Base-by-base conservation (phyloP, 2,797 vertebrate genomes). In the Anguilla marmorata region DNA sequence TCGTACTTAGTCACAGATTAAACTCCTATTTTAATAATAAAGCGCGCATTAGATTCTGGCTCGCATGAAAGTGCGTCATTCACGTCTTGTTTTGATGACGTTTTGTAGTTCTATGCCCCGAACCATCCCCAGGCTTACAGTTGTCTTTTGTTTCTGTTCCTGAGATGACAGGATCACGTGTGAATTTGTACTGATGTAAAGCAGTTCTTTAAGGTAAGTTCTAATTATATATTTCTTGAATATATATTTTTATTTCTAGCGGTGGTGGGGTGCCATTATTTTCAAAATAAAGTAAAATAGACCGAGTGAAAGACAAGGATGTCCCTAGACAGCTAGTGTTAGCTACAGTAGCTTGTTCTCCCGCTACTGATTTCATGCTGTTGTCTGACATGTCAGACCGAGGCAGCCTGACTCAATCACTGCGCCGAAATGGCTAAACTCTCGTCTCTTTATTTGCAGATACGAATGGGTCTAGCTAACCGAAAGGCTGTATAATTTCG, bases 71-170 rank as follows among this genome's bases (percentile, higher is more conserved):
- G 41, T 12, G 27, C 21, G 45, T 48, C 79, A 82, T 24, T 84
- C 16, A 56, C 27, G 63, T 69, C 63, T 69, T 69, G n/a, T 69
- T 48, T 82, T 82, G 79, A 82, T 82, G 79, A 82, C 79, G 79
- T 82, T n/a, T 48, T 82, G 41, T 50, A 82, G 41, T 82, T 82
- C 19, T 50, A 48, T 50, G 5, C 27, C 12, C 50, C 27, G 56
- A 84, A 84, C 80, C 80, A 9, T 84, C 52, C 50, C 50, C 19
- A 5, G 24, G 83, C 50, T 58, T 52, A 2, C 63, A 54, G n/a
- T 84, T 84, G 83, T 58, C 83, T 84, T 84, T 84, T 84, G 83
- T 84, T 30, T 84, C 50, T 21, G n/a, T 54, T 58, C 24, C 30
- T 19, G 52, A 84, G 14, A 58, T 84, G 83, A 84, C 83, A 84